phyloP scores from a whole-genome alignment of 2,113 vertebrate species.

The Ammodytes dubius region DNA sequence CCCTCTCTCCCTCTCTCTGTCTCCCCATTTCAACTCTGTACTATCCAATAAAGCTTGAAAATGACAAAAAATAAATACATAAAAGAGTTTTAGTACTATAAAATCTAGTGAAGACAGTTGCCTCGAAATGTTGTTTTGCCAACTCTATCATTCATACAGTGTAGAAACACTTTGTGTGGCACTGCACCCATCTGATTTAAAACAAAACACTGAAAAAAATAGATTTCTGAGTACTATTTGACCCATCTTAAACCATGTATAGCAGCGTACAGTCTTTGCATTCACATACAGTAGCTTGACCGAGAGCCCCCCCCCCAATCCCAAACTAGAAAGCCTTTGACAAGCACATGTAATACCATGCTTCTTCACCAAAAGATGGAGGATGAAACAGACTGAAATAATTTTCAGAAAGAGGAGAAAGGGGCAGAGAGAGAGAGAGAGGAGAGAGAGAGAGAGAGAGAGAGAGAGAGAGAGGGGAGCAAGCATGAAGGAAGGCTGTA shows the following conservation, averaged over 20 bases:
- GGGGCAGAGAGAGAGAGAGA: slow-evolving; percentile 34
- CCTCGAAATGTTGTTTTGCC: no score
- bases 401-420: slow-evolving; percentile 34
- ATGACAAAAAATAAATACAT: no score
- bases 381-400: slow-evolving; percentile 32
- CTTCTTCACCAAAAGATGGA: slow-evolving; percentile 43
- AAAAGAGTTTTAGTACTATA: no score
- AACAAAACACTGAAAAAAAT: background rate
- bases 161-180: background rate
- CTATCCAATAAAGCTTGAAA: no score
- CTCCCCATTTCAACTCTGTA: no score
- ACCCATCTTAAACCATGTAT: slow-evolving; percentile 7
- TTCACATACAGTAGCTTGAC: background rate
- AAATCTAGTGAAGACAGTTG: no score
- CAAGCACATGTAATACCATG: slow-evolving; percentile 58
- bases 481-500: slow-evolving; percentile 55
- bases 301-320: background rate
- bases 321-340: background rate
- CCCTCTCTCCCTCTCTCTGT: no score
- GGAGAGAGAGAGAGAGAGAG: no score
- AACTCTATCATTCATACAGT: no score
- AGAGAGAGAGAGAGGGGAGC: slow-evolving; percentile 13
- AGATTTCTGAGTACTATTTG: slow-evolving; percentile 1
- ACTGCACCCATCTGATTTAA: slow-evolving; percentile 24
- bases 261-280: background rate